Evolutionary conservation across 53 echinoderm and acorn worm genomes (phyloP).

Genomic region (Apostichopus leukothele): DNA sequence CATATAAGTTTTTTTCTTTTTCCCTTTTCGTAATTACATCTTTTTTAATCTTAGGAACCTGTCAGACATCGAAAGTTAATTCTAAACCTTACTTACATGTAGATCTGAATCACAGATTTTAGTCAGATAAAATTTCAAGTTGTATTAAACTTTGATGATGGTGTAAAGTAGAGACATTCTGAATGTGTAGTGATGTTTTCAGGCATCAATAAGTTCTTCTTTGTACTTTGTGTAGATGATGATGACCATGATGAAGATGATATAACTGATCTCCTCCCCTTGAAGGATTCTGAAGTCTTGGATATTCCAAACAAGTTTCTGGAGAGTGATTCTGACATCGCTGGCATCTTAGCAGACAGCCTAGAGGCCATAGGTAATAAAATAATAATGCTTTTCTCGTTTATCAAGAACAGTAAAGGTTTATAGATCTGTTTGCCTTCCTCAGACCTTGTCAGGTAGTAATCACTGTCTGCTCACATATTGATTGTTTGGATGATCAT

Average conservation of each 20-base stretch:
- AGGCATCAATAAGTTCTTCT: background rate
- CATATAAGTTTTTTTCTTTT: too few relatives aligned
- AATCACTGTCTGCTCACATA: too few relatives aligned
- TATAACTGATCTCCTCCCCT: conserved; percentile 25
- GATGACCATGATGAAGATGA: background rate
- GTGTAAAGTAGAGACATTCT: background rate
- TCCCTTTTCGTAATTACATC: too few relatives aligned
- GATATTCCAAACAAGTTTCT: conserved; percentile 31
- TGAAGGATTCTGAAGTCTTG: conserved; percentile 37
- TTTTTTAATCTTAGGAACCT: too few relatives aligned
- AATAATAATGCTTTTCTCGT: too few relatives aligned
- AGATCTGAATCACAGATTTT: too few relatives aligned
- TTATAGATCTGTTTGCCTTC: too few relatives aligned
- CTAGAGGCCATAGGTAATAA: conserved; percentile 37
- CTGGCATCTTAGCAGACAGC: conserved; percentile 17
- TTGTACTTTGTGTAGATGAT: conserved; percentile 7
- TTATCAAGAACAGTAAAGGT: too few relatives aligned
- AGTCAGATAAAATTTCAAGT: background rate
- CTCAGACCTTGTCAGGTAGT: too few relatives aligned
- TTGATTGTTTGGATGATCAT: too few relatives aligned
- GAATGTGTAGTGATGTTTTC: background rate
- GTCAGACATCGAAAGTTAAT: too few relatives aligned
- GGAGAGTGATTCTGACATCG: conserved; percentile 39
- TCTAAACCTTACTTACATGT: too few relatives aligned
- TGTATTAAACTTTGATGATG: background rate